Evolutionary conservation across 2,888 invertebrate genomes (phyloP), one percentile per base, ranked within the genome.

Genomic region (Drosophila neotestacea): DNA sequence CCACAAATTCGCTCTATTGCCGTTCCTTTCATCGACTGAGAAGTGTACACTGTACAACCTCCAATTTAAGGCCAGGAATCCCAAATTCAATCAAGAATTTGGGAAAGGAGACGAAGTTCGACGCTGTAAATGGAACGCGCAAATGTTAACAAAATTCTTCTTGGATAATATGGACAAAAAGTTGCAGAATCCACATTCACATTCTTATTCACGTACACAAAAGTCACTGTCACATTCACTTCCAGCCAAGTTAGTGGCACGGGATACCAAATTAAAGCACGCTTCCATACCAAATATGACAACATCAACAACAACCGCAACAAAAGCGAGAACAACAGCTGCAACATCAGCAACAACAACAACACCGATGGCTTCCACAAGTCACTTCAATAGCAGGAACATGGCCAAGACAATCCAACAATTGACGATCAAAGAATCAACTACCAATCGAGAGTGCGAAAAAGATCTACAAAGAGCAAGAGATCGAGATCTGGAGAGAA

Each of bases 131-230:
- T 84, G 84, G 85, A 62, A 65, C 54, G 63, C 10, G 56, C 73
- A 63, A 65, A 79, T 81, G 79, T 64, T 77, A 42, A 60, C 77
- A 36, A 73, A 69, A 75, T 79, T 81, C 38, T 54, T 62, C 22
- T 73, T 73, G 58, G 66, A 74, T 32, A 64, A 70, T 70, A 85
- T 89, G 89, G 85, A 85, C 48, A 85, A 66, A 32, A 81, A 75
- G 55, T 39, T 71, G 50, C 77, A 70, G 9, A 66, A 55, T 0
- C 52, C 63, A 0, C 63, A 44, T 9, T 51, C 54, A 1, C 77
- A 79, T 0, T 44, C 62, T 1, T n/a, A 48, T 2, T n/a, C 34
- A 9, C 44, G 36, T 0, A 2, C 13, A 10, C 30, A 30, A 6
- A 30, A 30, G 5, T 30, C 30, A 30, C 55, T 56, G 10, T 39